Percentiles rank a stretch among this genome's conserved stretches.
phyloP scores from a whole-genome alignment of 2,113 vertebrate species.

The Stigmatopora argus region DNA sequence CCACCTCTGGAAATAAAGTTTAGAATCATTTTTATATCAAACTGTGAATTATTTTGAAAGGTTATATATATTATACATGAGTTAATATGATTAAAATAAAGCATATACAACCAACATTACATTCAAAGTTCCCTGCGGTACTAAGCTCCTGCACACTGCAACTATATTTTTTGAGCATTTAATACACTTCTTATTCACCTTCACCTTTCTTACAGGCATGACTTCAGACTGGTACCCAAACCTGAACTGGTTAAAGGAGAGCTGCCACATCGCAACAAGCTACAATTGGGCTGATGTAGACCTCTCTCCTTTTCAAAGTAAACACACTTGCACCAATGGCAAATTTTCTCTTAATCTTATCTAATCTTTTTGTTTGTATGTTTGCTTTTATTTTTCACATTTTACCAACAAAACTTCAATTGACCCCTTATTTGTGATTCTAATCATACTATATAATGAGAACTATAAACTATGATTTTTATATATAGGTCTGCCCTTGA shows the following conservation, averaged over 20 bases:
- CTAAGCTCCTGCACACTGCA: not conserved
- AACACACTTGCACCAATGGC: slow-evolving; percentile 2
- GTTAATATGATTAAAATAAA: too few relatives aligned
- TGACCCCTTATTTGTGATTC: too few relatives aligned
- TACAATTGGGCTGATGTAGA: slow-evolving; percentile 86
- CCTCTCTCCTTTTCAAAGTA: slow-evolving; percentile 85
- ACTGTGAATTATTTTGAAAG: too few relatives aligned
- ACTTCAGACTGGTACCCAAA: slow-evolving; percentile 79
- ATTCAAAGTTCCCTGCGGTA: not conserved
- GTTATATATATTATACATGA: too few relatives aligned
- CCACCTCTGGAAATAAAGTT: too few relatives aligned
- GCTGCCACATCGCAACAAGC: slow-evolving; percentile 82
- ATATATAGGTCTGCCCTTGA: slow-evolving; percentile 37
- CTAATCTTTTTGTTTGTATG: too few relatives aligned
- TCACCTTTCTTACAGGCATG: slow-evolving; percentile 34
- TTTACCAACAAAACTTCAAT: too few relatives aligned
- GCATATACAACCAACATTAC: too few relatives aligned
- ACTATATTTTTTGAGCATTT: not conserved
- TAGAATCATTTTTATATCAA: too few relatives aligned
- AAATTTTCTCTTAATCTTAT: too few relatives aligned
- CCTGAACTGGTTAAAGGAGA: slow-evolving; percentile 83
- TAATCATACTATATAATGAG: too few relatives aligned
- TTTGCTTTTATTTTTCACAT: too few relatives aligned
- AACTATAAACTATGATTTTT: slow-evolving; percentile 36
- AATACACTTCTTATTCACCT: not conserved